phyloP scores from a whole-genome alignment of 2,797 vertebrate genomes.

The Alauda arvensis region DNA sequence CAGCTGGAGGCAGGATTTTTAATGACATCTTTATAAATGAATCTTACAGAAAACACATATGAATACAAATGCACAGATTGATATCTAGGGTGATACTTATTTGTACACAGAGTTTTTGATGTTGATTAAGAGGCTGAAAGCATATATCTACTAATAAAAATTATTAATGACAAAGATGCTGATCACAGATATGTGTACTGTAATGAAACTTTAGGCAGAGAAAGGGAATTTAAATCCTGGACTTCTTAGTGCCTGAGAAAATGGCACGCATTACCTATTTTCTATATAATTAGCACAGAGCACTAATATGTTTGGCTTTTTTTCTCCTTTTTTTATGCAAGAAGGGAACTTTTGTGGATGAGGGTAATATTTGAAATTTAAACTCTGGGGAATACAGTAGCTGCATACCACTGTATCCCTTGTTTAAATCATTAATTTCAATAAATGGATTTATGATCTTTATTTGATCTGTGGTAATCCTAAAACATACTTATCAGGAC shows the following conservation, averaged over 20 bases:
- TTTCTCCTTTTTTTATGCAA: neutral
- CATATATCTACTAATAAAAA: neutral
- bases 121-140: neutral
- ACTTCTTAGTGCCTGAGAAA: neutral
- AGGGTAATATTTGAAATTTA: neutral
- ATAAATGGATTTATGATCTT: neutral
- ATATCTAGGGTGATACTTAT: neutral
- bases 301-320: neutral
- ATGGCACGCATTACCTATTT: neutral
- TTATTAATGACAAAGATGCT: neutral
- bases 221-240: neutral
- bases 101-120: neutral
- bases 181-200: neutral
- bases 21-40: neutral
- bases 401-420: neutral
- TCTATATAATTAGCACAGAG: neutral
- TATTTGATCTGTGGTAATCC: neutral
- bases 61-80: neutral
- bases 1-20: neutral
- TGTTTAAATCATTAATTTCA: neutral
- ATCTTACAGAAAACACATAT: neutral
- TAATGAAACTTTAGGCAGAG: neutral
- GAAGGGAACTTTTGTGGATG: neutral
- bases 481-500: neutral
- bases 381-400: neutral